Base-by-base conservation (phyloP, 2,113 vertebrate species). In the Lophotis ruficrista region DNA sequence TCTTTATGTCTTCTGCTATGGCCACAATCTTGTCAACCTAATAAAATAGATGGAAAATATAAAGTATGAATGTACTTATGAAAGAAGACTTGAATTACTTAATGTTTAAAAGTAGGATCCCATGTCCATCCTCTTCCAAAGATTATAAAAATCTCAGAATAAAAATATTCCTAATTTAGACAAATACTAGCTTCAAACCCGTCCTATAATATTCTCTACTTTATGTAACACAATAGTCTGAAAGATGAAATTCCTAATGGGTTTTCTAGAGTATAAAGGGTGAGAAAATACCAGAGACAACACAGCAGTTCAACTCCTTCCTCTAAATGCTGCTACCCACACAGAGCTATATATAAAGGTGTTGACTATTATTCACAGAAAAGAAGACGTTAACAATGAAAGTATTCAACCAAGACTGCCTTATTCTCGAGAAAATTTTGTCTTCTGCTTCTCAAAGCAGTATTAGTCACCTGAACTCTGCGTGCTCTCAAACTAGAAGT, bases 1-100 rank as follows among this genome's bases (percentile, higher is more conserved):
- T 99, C 97, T 99, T 99, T 96, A 99, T 86, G 83, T 99, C 98
- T 98, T 99, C 99, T 70, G 99, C 98, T 89, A 99, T 97, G 65
- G 98, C 94, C 94, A 99, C 96, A 96, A 99, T 98, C 98, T 98
- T 99, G 96, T 99, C 98, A 91, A 98, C 98, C 99, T 99, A 96
- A 91, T 97, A 93, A 96, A 96, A 97, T 56, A 95, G 84, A 97
- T 62, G 83, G 81, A 87, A 93, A 94, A 96, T 93, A 71, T 45
- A 69, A 92, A 83, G 31, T 57, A 91, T 82, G 31, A 96, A 95
- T 50, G 71, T 87, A 75, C 72, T 89, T 89, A 71, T 1, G 14
- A 87, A 87, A 78, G 38, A 75, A 81, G 43, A 51, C 2, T 45
- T 84, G 38, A 89, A 58, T 89, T 80, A 78, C 33, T 37, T 84